These are phyloP conservation scores for Ommatoiulus sabulosus DNA, from an alignment of 2,888 invertebrate genomes.

Conservation along the genomic window DNA sequence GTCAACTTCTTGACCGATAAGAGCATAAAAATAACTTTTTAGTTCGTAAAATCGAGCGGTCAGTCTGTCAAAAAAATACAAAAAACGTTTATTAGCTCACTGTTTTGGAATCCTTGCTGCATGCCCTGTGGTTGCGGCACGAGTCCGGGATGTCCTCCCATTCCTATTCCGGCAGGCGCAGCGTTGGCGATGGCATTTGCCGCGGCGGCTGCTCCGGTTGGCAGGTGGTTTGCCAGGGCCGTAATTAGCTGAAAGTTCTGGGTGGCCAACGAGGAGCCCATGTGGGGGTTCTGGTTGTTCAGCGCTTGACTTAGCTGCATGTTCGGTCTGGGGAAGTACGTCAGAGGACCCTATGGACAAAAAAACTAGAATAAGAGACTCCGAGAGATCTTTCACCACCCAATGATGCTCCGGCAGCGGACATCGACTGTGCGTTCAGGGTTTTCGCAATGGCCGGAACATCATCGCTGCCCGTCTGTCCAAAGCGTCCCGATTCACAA, in stretches of 20 bases:
- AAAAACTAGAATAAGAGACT: too few relatives aligned
- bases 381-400: too few relatives aligned
- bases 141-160: conserved; percentile 59
- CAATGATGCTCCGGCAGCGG: too few relatives aligned
- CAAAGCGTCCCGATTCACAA: too few relatives aligned
- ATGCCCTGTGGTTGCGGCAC: conserved; percentile 5
- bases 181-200: conserved; percentile 37
- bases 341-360: conserved; percentile 55
- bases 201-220: background rate
- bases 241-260: conserved; percentile 57
- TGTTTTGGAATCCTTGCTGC: conserved; percentile 50
- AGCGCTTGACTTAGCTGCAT: conserved; percentile 55
- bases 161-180: conserved; percentile 16
- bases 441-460: too few relatives aligned
- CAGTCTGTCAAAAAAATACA: too few relatives aligned
- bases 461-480: too few relatives aligned
- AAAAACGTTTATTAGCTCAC: too few relatives aligned
- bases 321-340: conserved; percentile 56
- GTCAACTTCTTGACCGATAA: too few relatives aligned
- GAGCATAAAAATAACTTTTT: too few relatives aligned
- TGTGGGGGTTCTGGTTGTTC: conserved; percentile 49
- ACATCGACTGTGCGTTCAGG: too few relatives aligned
- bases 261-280: conserved; percentile 49
- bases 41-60: too few relatives aligned
- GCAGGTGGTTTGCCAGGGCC: conserved; percentile 54